Evolutionary conservation across 2,888 invertebrate species (phyloP).

Genomic region (Scaptomyza tumidula): DNA sequence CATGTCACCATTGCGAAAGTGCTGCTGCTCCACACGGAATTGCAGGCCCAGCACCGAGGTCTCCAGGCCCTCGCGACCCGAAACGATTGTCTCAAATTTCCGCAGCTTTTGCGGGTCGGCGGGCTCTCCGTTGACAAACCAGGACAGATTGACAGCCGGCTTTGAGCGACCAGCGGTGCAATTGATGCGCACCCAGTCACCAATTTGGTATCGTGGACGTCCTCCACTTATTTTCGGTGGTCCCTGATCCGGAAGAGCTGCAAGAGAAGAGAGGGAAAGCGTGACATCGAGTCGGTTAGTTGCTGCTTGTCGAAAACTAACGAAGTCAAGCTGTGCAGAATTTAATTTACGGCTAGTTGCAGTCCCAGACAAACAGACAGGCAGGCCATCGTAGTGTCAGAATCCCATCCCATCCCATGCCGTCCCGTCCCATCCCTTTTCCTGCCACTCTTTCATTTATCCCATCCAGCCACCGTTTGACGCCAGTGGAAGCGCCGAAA

Average conservation of each 20-base stretch:
- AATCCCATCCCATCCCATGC: too few species aligned
- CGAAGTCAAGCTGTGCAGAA: slow-evolving; percentile 59
- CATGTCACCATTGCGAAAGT: slow-evolving; percentile 90
- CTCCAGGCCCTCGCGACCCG: slow-evolving; percentile 88
- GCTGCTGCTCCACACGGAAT: slow-evolving; percentile 88
- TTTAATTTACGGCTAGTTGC: slow-evolving; percentile 72
- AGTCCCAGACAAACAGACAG: slow-evolving; percentile 16
- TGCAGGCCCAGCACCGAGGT: slow-evolving; percentile 89
- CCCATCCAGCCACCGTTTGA: slow-evolving; percentile 16
- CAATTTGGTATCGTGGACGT: slow-evolving; percentile 86
- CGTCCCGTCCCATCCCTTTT: background rate
- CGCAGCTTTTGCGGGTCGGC: slow-evolving; percentile 84
- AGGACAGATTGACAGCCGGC: slow-evolving; percentile 86
- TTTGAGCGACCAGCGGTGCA: slow-evolving; percentile 88
- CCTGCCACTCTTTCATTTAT: background rate
- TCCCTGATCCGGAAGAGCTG: slow-evolving; percentile 87
- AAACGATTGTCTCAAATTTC: slow-evolving; percentile 86
- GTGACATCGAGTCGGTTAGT: slow-evolving; percentile 42
- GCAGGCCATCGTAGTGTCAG: slow-evolving; percentile 2
- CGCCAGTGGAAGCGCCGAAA: slow-evolving; percentile 36
- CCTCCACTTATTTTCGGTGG: slow-evolving; percentile 87
- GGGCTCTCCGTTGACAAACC: slow-evolving; percentile 87
- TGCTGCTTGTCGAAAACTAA: slow-evolving; percentile 25
- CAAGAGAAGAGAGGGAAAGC: slow-evolving; percentile 26
- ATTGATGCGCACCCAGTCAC: slow-evolving; percentile 87